Percentiles rank a stretch among this genome's conserved stretches.
Conservation (phyloP, 92 coral and sea anemone species). For the Epizoanthus ramosus region DNA sequence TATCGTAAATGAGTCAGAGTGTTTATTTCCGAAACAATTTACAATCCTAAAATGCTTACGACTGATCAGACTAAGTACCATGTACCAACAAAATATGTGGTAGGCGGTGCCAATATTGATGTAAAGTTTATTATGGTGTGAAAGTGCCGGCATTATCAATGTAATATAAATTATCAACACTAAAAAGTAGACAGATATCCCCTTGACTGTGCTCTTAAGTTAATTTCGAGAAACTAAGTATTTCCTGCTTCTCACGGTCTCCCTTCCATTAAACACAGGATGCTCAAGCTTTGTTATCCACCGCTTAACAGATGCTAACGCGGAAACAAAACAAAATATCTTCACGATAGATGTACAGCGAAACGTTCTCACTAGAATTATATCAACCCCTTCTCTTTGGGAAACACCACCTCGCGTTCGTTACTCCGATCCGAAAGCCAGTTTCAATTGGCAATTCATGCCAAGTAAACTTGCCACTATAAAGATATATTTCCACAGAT, state of each 20-base stretch:
- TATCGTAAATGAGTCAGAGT: background rate
- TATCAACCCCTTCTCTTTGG: background rate
- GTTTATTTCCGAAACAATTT: background rate
- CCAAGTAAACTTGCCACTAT: no score
- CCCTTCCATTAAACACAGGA: background rate
- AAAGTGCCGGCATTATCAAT: no score
- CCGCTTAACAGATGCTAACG: no score
- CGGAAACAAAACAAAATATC: no score
- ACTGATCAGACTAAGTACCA: background rate
- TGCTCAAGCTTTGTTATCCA: no score
- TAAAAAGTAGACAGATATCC: no score
- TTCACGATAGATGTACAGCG: no score
- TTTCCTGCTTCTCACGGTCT: conserved; percentile 20
- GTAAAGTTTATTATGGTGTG: background rate
- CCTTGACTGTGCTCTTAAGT: no score
- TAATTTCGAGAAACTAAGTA: background rate
- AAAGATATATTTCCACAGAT: no score
- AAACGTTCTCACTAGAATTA: background rate
- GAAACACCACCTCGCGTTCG: background rate
- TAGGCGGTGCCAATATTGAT: background rate
- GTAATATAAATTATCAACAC: no score
- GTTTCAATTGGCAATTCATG: no score
- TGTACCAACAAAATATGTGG: background rate
- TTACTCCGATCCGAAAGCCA: background rate
- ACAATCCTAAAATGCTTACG: no score